These are phyloP conservation scores for Pollenia amentaria DNA, from an alignment of 2,888 invertebrate species.

Conservation along the genomic window DNA sequence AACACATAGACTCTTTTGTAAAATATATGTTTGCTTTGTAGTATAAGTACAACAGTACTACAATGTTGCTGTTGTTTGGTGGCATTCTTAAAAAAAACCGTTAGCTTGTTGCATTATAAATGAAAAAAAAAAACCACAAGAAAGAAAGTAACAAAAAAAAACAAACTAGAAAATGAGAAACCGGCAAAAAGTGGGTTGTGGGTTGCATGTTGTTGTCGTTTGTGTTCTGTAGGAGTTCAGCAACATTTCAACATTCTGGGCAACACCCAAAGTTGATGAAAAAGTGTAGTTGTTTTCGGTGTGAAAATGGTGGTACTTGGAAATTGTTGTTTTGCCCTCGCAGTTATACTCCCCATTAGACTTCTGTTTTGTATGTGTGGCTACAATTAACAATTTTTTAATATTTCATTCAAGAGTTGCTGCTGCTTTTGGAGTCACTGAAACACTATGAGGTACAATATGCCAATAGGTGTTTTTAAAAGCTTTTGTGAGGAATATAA, in stretches of 20 bases:
- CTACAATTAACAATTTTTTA: conserved; percentile 76
- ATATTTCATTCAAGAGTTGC: conserved; percentile 10
- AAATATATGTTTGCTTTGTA: neutral
- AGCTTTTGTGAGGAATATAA: neutral
- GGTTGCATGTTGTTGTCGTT: neutral
- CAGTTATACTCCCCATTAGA: neutral
- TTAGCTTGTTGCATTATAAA: conserved; percentile 68
- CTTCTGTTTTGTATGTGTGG: conserved; percentile 67
- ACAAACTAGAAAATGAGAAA: neutral
- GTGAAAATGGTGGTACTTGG: conserved; percentile 78
- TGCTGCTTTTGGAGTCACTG: neutral
- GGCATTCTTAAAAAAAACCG: conserved; percentile 21
- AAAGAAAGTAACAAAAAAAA: conserved; percentile 18
- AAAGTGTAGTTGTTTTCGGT: conserved; percentile 62
- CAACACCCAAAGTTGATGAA: conserved; percentile 60
- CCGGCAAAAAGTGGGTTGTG: conserved; percentile 10
- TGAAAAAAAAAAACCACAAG: conserved; percentile 39
- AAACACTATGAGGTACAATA: neutral
- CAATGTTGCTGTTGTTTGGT: conserved; percentile 13
- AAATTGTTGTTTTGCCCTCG: conserved; percentile 62
- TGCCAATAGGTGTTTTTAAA: neutral
- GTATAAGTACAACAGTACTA: neutral
- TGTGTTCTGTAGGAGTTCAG: conserved; percentile 5
- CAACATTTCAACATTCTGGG: conserved; percentile 27
- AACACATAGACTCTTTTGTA: neutral